Conservation (phyloP, 2,797 vertebrate species). For the Pteronotus mesoamericanus region DNA sequence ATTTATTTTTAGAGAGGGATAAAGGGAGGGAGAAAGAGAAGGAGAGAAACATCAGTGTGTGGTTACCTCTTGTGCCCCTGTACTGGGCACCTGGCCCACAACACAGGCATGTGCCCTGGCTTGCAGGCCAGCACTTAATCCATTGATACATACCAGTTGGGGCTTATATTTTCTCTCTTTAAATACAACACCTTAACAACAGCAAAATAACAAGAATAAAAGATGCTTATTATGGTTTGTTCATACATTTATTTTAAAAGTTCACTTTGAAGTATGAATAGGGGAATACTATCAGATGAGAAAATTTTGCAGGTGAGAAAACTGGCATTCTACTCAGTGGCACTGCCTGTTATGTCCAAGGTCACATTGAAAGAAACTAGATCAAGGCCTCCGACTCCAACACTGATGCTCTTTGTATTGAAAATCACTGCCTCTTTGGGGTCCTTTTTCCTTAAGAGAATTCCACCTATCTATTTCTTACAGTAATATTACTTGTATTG, state of each 20-base stretch:
- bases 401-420: background rate
- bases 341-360: background rate
- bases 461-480: background rate
- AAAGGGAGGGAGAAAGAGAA: too few species aligned
- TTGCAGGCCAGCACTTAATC: too few species aligned
- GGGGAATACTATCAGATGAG: too few species aligned
- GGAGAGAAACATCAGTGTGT: too few species aligned
- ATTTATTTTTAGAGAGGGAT: too few species aligned
- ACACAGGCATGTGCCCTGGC: too few species aligned
- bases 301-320: background rate
- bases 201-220: background rate
- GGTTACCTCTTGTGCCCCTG: too few species aligned
- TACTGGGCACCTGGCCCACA: too few species aligned
- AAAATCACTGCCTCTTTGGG: background rate
- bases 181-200: background rate
- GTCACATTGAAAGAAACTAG: background rate
- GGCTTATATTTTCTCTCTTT: background rate
- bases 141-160: too few species aligned
- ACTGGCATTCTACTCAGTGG: background rate
- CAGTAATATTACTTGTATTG: background rate
- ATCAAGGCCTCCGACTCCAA: background rate
- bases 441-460: background rate
- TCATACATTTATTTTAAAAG: background rate
- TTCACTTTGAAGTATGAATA: background rate
- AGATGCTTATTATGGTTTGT: background rate